A percentile compares a stretch with the other conserved stretches of the same genome.
phyloP scores from a whole-genome alignment of 2,113 vertebrate species.

The Apus apus region DNA sequence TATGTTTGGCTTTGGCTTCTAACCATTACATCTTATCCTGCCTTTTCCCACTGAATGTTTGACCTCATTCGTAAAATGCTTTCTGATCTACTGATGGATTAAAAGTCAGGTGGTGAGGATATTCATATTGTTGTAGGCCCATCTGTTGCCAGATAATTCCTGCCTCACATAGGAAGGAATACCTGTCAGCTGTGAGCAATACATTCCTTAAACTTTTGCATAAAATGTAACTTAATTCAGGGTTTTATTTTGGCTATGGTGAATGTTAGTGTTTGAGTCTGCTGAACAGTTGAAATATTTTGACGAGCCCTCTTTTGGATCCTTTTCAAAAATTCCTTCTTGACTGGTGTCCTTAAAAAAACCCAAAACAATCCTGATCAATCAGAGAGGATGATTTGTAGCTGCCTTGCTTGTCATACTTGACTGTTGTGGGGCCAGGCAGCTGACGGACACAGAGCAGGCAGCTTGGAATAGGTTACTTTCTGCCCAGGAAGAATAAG shows the following conservation, averaged over 20 bases:
- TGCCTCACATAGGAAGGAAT: neutral
- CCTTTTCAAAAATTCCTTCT: no score
- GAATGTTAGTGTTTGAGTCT: neutral
- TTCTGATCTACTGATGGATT: constrained; percentile 8
- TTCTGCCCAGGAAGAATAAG: neutral
- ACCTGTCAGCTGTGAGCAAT: constrained; percentile 14
- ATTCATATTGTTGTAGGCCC: neutral
- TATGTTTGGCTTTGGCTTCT: neutral
- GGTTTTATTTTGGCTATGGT: neutral
- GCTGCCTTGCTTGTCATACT: neutral
- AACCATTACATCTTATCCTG: neutral
- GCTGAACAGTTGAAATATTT: neutral
- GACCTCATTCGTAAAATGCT: neutral
- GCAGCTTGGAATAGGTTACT: neutral
- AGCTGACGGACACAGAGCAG: neutral
- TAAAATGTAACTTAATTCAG: neutral
- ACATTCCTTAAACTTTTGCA: neutral
- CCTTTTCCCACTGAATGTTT: neutral
- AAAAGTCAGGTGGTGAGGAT: constrained; percentile 3
- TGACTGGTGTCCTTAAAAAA: no score
- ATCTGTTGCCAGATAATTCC: neutral
- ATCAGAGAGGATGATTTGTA: neutral
- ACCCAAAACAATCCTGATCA: no score
- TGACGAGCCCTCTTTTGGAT: no score
- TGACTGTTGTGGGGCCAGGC: neutral